Evolutionary conservation across 2,797 vertebrate genomes (phyloP).

Genomic region (Enteromius thamalakanensis): DNA sequence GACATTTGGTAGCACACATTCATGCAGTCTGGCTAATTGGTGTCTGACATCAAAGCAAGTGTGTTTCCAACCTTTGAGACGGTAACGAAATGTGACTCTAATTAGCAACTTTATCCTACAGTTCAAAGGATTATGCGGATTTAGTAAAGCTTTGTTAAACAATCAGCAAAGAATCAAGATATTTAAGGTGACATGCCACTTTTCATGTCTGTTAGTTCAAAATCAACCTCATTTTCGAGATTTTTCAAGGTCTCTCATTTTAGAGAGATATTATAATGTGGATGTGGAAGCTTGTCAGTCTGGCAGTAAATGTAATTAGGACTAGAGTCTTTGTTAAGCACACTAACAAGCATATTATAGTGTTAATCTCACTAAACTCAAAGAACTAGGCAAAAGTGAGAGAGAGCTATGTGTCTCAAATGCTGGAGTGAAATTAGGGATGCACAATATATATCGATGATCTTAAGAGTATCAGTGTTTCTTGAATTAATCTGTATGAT

Average conservation of each 20-base stretch:
- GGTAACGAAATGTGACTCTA: conserved; percentile 28
- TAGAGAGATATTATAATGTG: not conserved
- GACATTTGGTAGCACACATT: conserved; percentile 31
- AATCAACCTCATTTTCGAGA: not conserved
- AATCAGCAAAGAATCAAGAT: conserved; percentile 1
- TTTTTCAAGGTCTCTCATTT: not conserved
- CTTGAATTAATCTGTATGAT: not conserved
- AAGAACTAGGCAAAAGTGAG: not conserved
- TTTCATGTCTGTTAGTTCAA: not conserved
- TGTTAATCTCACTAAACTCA: conserved; percentile 13
- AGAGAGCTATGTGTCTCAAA: not conserved
- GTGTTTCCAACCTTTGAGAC: conserved; percentile 14
- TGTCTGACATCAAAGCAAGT: conserved; percentile 32
- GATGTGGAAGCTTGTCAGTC: not conserved
- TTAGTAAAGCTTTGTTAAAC: conserved; percentile 25
- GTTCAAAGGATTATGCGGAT: conserved; percentile 41
- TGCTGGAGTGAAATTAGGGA: not conserved
- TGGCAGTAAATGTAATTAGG: conserved; percentile 1
- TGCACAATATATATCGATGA: not conserved
- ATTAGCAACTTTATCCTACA: conserved; percentile 27
- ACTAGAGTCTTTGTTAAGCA: not conserved
- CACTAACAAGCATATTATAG: not conserved
- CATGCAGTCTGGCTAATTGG: conserved; percentile 29
- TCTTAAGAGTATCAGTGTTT: not conserved
- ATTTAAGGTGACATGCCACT: not conserved